Base-by-base conservation (phyloP, 2,888 invertebrate species). In the Apotomis betuletana region DNA sequence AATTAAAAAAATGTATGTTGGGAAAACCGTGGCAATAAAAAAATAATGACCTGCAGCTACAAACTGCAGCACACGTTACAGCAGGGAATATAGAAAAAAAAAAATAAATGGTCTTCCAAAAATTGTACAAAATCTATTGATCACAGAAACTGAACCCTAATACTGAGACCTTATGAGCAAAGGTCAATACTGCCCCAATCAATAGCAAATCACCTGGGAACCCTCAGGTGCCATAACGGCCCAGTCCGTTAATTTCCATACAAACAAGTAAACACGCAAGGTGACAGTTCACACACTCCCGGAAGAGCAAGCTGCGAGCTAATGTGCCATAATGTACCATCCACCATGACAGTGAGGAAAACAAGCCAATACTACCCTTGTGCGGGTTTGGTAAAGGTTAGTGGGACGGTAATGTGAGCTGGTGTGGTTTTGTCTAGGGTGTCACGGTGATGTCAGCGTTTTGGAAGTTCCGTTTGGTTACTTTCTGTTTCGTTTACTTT, bases 231-330 rank as follows among this genome's bases (percentile, higher is more conserved):
- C 13, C 60, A 77, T 78, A 76, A 76, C 72, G 73, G 76, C 68
- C 76, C 81, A 78, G 79, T 82, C 78, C 85, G 86, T 88, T 87
- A 84, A 87, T 88, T 82, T 85, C 88, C 87, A 88, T 88, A 85
- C 87, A 78, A 75, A 80, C 79, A 83, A 86, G 84, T 74, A 74
- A 76, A 68, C 74, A 75, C 74, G 80, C 87, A 89, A 90, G 89
- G 90, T 90, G 90, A 86, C 88, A 86, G 75, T 88, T 88, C 90
- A 88, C 89, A 90, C 85, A 86, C 83, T 79, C 80, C 87, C 90
- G 91, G 90, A 91, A 89, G 52, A 77, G 84, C 90, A 91, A 91
- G 91, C 90, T 92, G 92, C 90, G 86, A 85, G 82, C 80, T 72
- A 67, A 72, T 72, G 71, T 68, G 67, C 69, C 68, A 69, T 73